Percentiles rank a stretch among this genome's conserved stretches.
phyloP scores from a whole-genome alignment of 2,888 invertebrate genomes.

The Mamestra brassicae region DNA sequence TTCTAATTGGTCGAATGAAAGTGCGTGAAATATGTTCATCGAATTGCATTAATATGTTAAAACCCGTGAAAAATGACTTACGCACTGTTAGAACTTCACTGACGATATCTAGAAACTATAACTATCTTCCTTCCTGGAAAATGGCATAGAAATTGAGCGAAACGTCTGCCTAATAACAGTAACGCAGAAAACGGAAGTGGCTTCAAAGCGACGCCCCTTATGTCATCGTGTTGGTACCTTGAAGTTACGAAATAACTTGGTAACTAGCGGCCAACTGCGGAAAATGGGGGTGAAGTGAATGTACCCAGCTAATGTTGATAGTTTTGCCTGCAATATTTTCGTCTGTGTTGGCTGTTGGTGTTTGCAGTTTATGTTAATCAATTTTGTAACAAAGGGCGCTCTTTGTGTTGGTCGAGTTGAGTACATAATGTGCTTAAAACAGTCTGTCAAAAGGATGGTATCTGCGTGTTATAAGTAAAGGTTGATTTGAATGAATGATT shows the following conservation, averaged over 20 bases:
- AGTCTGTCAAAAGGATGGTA: too few relatives aligned
- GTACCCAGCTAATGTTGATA: slow-evolving; percentile 69
- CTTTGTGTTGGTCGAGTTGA: slow-evolving; percentile 11
- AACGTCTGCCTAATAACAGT: slow-evolving; percentile 79
- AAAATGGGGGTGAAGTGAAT: slow-evolving; percentile 78
- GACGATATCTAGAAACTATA: slow-evolving; percentile 58
- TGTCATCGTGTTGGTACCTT: slow-evolving; percentile 81
- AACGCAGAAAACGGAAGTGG: slow-evolving; percentile 81
- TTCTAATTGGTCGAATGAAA: too few relatives aligned
- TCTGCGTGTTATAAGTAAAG: too few relatives aligned
- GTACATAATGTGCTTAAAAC: background rate
- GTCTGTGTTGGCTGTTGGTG: slow-evolving; percentile 3
- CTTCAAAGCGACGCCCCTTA: slow-evolving; percentile 80
- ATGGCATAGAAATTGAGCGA: slow-evolving; percentile 73
- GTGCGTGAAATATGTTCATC: too few relatives aligned
- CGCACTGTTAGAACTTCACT: too few relatives aligned
- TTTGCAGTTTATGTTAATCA: slow-evolving; percentile 37
- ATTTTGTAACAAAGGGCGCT: slow-evolving; percentile 17
- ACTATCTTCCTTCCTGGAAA: slow-evolving; percentile 68
- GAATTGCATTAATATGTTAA: too few relatives aligned
- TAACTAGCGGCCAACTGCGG: slow-evolving; percentile 78
- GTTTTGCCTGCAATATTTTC: slow-evolving; percentile 62
- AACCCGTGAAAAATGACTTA: too few relatives aligned
- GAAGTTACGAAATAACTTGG: slow-evolving; percentile 82
- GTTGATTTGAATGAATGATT: too few relatives aligned